Evolutionary conservation across 2,888 invertebrate species (phyloP).

Genomic region (Rhingia rostrata): DNA sequence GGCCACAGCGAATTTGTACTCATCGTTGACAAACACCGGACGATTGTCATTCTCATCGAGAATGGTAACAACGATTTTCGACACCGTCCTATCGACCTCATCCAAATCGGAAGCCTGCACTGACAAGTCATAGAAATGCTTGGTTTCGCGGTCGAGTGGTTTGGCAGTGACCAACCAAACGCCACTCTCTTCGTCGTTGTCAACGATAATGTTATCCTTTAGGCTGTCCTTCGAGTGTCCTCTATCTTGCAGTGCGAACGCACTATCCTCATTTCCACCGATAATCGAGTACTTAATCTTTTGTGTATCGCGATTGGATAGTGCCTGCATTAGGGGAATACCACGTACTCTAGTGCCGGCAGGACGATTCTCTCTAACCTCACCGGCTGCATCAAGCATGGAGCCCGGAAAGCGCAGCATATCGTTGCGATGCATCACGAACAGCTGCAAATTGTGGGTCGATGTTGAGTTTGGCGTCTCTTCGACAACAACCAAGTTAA

Average conservation of each 20-base stretch:
- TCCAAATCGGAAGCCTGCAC: slow-evolving; percentile 91
- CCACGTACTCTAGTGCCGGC: slow-evolving; percentile 88
- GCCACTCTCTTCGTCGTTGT: slow-evolving; percentile 85
- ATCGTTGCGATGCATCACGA: slow-evolving; percentile 91
- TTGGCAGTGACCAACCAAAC: slow-evolving; percentile 90
- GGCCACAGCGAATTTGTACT: slow-evolving; percentile 90
- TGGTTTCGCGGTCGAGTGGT: slow-evolving; percentile 91
- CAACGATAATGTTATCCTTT: slow-evolving; percentile 77
- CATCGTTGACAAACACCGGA: slow-evolving; percentile 90
- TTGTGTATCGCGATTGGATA: slow-evolving; percentile 84
- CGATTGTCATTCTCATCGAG: slow-evolving; percentile 96
- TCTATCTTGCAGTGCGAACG: slow-evolving; percentile 87
- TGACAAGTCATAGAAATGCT: slow-evolving; percentile 88
- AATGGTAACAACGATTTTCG: slow-evolving; percentile 90
- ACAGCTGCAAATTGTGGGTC: slow-evolving; percentile 91
- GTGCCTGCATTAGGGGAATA: slow-evolving; percentile 89
- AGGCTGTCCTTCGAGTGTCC: slow-evolving; percentile 77
- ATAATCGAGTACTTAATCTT: slow-evolving; percentile 91
- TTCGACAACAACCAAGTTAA: slow-evolving; percentile 91
- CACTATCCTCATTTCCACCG: slow-evolving; percentile 89
- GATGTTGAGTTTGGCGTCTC: slow-evolving; percentile 91
- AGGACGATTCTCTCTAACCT: slow-evolving; percentile 90
- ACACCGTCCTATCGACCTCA: slow-evolving; percentile 91
- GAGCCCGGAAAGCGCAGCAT: slow-evolving; percentile 90
- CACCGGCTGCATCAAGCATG: slow-evolving; percentile 86